Evolutionary conservation across 2,113 vertebrate genomes (phyloP).

Genomic region (Arvicanthis niloticus): DNA sequence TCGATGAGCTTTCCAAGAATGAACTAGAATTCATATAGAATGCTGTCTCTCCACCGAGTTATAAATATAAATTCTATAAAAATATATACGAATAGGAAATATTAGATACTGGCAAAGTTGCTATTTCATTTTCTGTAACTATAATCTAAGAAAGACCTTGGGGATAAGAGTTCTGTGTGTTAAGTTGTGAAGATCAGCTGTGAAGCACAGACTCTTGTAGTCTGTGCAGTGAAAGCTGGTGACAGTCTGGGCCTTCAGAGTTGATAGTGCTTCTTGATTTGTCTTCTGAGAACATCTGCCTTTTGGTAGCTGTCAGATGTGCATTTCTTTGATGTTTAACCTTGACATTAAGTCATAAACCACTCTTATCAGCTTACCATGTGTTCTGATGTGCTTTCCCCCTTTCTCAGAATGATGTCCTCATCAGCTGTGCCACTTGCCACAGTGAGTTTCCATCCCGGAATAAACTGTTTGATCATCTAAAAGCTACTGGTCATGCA

Average conservation of each 20-base stretch:
- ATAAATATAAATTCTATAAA: not conserved
- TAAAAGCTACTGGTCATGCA: slow-evolving; percentile 94
- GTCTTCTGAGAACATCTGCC: not conserved
- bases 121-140: not conserved
- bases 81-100: not conserved
- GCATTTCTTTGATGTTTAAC: slow-evolving; percentile 11
- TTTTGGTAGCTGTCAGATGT: not conserved
- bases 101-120: not conserved
- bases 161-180: not conserved
- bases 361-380: not conserved
- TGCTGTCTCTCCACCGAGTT: not conserved
- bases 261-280: not conserved
- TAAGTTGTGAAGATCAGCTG: not conserved
- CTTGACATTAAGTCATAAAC: not conserved
- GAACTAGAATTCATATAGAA: not conserved
- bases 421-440: slow-evolving; percentile 92
- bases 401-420: slow-evolving; percentile 86
- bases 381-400: not conserved
- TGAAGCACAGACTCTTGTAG: not conserved
- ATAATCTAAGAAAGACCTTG: not conserved
- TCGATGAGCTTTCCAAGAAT: not conserved
- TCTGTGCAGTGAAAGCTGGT: not conserved
- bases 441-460: slow-evolving; percentile 92
- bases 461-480: slow-evolving; percentile 97
- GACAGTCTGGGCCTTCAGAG: not conserved